phyloP scores from a whole-genome alignment of 1,140 invertebrate genomes.

The Ptiloglossa arizonensis region DNA sequence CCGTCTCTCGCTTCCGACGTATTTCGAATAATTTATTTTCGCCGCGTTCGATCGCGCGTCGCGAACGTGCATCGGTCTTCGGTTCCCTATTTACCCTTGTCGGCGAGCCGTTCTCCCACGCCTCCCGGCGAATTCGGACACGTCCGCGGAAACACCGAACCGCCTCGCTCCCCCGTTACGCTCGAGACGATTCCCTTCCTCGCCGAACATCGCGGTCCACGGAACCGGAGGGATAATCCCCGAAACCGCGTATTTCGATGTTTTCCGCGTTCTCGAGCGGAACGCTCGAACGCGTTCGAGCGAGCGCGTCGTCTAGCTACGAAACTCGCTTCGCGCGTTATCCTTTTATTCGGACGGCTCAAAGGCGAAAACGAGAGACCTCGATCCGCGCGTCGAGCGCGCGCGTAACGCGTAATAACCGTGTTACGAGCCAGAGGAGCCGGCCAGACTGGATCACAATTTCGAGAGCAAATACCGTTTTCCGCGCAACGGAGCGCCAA shows the following conservation, averaged over 20 bases:
- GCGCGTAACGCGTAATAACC: conserved; percentile 24
- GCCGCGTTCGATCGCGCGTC: no score
- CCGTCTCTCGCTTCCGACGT: no score
- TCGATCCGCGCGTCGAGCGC: conserved; percentile 14
- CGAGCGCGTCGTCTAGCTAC: background rate
- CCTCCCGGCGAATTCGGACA: background rate
- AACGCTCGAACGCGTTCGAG: background rate
- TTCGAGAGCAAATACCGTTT: conserved; percentile 8
- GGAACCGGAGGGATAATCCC: no score
- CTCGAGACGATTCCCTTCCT: background rate
- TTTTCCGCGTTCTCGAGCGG: no score
- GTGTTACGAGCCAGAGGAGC: background rate
- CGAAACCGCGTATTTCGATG: no score
- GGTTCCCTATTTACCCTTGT: no score
- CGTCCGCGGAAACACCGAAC: background rate
- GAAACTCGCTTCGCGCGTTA: conserved; percentile 11
- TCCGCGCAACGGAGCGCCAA: background rate
- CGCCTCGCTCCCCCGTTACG: background rate
- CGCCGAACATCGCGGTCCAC: no score
- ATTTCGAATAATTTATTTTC: background rate
- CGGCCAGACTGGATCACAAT: background rate
- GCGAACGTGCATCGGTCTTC: no score
- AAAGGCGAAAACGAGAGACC: conserved; percentile 30
- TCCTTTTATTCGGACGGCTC: conserved; percentile 16
- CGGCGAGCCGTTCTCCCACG: background rate